phyloP scores from a whole-genome alignment of 2,888 invertebrate genomes.

The Lithophane semibrunnea region DNA sequence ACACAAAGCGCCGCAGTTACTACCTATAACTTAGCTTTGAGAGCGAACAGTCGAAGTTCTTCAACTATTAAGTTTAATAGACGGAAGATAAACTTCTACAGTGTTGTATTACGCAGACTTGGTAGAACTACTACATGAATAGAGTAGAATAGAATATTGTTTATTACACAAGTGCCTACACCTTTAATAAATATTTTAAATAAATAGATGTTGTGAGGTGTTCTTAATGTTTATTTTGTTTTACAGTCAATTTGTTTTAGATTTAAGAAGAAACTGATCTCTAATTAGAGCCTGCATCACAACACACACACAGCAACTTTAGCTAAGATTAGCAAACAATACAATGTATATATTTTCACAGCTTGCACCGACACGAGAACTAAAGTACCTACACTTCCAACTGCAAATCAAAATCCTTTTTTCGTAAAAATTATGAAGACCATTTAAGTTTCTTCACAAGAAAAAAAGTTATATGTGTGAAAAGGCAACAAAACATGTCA shows the following conservation, averaged over 20 bases:
- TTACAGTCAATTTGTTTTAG: not conserved
- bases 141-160: not conserved
- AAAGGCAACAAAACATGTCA: too few species aligned
- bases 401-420: not conserved
- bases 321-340: not conserved
- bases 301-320: not conserved
- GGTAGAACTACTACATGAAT: not conserved
- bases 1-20: slow-evolving; percentile 10
- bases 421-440: not conserved
- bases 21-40: slow-evolving; percentile 7
- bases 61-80: slow-evolving; percentile 51
- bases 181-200: not conserved
- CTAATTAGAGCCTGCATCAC: not conserved
- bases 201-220: too few species aligned
- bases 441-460: not conserved
- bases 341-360: not conserved
- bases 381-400: not conserved
- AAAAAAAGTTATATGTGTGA: not conserved
- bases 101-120: slow-evolving; percentile 10
- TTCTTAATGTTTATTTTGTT: not conserved
- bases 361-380: not conserved
- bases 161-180: not conserved
- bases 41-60: slow-evolving; percentile 39
- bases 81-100: slow-evolving; percentile 35
- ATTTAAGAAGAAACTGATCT: not conserved